Base-by-base conservation (phyloP, 1,140 invertebrate species). In the Choristoneura fumiferana region DNA sequence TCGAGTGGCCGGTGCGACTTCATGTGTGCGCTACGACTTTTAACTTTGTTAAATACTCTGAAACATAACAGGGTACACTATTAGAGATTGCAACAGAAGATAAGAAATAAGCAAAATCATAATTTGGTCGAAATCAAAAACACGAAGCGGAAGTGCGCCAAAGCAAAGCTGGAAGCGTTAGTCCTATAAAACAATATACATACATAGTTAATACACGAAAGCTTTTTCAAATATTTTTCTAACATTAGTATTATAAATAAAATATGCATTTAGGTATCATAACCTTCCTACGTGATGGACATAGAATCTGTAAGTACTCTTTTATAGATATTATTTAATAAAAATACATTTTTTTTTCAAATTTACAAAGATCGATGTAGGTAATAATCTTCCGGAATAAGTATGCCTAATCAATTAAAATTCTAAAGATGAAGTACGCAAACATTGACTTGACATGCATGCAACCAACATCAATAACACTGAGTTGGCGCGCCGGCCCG, bases 21-120 rank as follows among this genome's bases (percentile, higher is more conserved):
- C 97, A 98, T 99, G 91, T 99, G 97, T 57, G 97, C 97, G 92
- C 96, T 98, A 90, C 97, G 94, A 92, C 97, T 98, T 92, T 98
- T 98, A 73, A 98, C 96, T 94, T 98, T 98, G 90, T 94, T 94
- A 93, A 98, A 99, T 89, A 98, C 94, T 93, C 97, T 98, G 93
- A 70, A 92, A 94, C 85, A 90, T 80, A 91, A 88, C 62, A 84
- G 71, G 85, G 78, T 73, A 84, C 63, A 77, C 58, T 68, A 84
- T 87, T 83, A 82, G 70, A 81, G 76, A 72, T 29, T 59, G 79
- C 81, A 87, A 85, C 70, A 71, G 49, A 83, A 84, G 55, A 63
- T 71, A 61, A 59, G 49, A 63, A 66, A 63, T 63, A 53, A 29
- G 22, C 22, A 6, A 29, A 29, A 29, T 29, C 22, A 29, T 29